A percentile compares a stretch with the other conserved stretches of the same genome.
These are phyloP conservation scores for Dolomedes plantarius DNA, from an alignment of 2,888 invertebrate genomes.

Conservation along the genomic window DNA sequence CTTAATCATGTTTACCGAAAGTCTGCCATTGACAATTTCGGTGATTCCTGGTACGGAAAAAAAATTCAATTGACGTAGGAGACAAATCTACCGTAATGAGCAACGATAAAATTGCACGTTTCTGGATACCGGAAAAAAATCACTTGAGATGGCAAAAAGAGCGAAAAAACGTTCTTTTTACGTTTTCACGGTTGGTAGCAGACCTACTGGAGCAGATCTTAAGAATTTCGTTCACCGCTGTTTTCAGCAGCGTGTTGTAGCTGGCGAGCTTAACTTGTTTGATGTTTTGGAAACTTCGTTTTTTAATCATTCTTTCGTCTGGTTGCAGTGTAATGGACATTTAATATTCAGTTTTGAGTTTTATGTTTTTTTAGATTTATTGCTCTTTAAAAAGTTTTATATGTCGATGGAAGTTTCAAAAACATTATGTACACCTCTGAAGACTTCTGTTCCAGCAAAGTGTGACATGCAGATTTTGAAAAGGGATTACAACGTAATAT, in stretches of 20 bases:
- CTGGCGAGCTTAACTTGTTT: not conserved
- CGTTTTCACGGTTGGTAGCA: conserved; percentile 29
- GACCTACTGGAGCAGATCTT: conserved; percentile 20
- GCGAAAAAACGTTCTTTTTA: conserved; percentile 17
- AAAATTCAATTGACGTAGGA: not conserved
- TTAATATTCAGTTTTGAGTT: not conserved
- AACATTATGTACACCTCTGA: no score
- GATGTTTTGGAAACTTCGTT: not conserved
- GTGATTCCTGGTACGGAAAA: not conserved
- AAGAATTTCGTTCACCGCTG: not conserved
- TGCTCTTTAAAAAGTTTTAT: no score
- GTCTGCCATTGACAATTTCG: not conserved
- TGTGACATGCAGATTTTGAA: no score
- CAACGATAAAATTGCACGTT: not conserved
- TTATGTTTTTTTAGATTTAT: no score
- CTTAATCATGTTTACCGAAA: not conserved
- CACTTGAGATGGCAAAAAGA: conserved; percentile 8
- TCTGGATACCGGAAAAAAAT: not conserved
- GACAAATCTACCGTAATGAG: not conserved
- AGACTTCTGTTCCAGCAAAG: no score
- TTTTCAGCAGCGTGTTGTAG: not conserved
- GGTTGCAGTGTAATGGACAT: not conserved
- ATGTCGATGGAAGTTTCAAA: no score
- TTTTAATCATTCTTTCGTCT: not conserved
- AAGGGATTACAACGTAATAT: no score